Evolutionary conservation across 1,140 invertebrate genomes (phyloP), one percentile per base, ranked within the genome.

Genomic region (Ctenoplectra terminalis): DNA sequence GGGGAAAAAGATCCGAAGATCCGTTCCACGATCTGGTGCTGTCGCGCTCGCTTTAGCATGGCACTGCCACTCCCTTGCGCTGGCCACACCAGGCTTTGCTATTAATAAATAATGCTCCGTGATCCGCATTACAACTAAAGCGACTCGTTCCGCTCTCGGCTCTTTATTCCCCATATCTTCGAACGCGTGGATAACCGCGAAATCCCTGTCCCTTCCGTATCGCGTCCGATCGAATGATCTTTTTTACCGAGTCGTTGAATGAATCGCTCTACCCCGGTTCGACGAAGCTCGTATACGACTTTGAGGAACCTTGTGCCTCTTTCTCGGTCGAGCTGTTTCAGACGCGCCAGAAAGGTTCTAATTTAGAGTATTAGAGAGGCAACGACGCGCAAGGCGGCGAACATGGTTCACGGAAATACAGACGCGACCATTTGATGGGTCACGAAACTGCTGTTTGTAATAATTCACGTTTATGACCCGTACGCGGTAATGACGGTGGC

Each of bases 31-130:
- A 87, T 87, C 86, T 82, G 79, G 86, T 73, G 85, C 82, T 87
- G 85, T 87, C 79, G 85, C 85, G 85, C 72, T 87, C 72, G 73
- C 77, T 87, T 86, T 87, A 87, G 81, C 85, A 84, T 87, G 82
- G 85, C 76, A 72, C 81, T 84, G 81, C 85, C 85, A 87, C 86
- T 87, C 86, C 85, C 81, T 86, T 67, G 70, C 71, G 71, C 43
- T 67, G 76, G 60, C 75, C 54, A 81, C 71, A 71, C 58, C 81
- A 73, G n/a, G 71, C 61, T 87, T 87, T 87, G 86, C 85, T 87
- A 87, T 87, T 87, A 87, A 87, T 87, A 87, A 87, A 87, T 87
- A 87, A 87, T 87, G 81, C 84, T 77, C 76, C 70, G 73, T 87
- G 86, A 81, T 83, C 67, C 77, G 82, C 85, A 70, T 87, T 87